Evolutionary conservation across 2,888 invertebrate genomes (phyloP).

Genomic region (Troilus luridus): DNA sequence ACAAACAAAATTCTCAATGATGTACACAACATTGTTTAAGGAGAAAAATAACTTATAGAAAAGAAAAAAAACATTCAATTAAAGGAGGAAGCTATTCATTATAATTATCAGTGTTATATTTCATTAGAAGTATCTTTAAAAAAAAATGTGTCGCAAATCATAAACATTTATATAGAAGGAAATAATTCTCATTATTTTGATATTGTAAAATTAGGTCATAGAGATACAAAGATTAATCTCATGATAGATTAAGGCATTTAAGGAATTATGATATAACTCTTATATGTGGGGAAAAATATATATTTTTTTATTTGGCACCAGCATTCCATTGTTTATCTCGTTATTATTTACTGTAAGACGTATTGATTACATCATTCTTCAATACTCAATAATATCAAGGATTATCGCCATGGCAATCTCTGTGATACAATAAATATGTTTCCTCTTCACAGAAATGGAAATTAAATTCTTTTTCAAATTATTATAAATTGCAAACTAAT

Average conservation of each 20-base stretch:
- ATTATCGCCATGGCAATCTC: too few relatives aligned
- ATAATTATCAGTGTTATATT: not conserved
- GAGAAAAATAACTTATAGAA: not conserved
- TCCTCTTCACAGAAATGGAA: too few relatives aligned
- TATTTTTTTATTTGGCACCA: not conserved
- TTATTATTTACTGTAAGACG: too few relatives aligned
- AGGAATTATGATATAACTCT: not conserved
- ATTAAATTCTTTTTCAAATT: too few relatives aligned
- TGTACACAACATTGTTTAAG: not conserved
- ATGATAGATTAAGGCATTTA: not conserved
- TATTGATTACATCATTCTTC: too few relatives aligned
- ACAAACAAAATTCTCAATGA: too few relatives aligned
- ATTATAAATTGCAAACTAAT: too few relatives aligned
- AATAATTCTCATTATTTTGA: not conserved
- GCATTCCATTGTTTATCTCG: too few relatives aligned
- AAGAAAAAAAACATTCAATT: not conserved
- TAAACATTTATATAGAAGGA: not conserved
- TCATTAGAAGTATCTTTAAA: not conserved
- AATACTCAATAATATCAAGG: too few relatives aligned
- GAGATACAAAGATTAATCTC: not conserved
- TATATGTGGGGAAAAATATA: not conserved
- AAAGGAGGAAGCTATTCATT: not conserved
- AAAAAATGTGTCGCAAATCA: not conserved
- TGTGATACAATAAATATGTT: too few relatives aligned
- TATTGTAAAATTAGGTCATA: not conserved